These are phyloP conservation scores for Cataglyphis albicans DNA, from an alignment of 2,888 invertebrate genomes.

Conservation along the genomic window DNA sequence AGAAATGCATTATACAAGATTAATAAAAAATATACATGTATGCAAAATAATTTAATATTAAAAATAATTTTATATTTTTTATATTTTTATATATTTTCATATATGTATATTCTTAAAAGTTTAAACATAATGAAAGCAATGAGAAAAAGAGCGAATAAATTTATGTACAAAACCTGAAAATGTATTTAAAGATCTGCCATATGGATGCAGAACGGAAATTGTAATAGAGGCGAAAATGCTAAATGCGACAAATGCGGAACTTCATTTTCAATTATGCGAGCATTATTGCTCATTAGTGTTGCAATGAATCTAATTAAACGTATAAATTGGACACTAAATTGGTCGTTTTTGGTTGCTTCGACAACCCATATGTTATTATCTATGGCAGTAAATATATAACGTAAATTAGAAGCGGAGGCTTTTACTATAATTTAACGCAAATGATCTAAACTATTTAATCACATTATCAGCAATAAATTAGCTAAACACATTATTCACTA, in stretches of 20 bases:
- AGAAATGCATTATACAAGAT: background rate
- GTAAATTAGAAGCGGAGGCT: slow-evolving; percentile 42
- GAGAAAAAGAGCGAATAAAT: background rate
- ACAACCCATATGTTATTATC: slow-evolving; percentile 38
- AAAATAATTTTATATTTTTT: background rate
- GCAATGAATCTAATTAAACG: slow-evolving; percentile 47
- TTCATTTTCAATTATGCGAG: slow-evolving; percentile 39
- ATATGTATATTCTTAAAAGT: background rate
- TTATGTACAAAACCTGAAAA: background rate
- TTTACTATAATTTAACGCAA: slow-evolving; percentile 29
- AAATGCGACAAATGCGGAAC: slow-evolving; percentile 10
- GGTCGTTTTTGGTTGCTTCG: slow-evolving; percentile 35
- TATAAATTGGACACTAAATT: slow-evolving; percentile 41
- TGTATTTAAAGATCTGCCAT: background rate
- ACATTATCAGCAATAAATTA: slow-evolving; percentile 23
- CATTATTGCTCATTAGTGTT: slow-evolving; percentile 23
- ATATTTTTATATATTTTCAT: background rate
- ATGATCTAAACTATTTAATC: slow-evolving; percentile 38
- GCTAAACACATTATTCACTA: slow-evolving; percentile 28
- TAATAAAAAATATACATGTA: background rate
- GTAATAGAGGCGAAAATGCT: slow-evolving; percentile 4
- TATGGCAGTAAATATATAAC: slow-evolving; percentile 27
- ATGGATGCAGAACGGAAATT: background rate
- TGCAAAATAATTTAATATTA: background rate
- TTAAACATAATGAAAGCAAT: background rate